Percentiles rank a stretch among this genome's conserved stretches.
Evolutionary conservation across 2,113 vertebrate species (phyloP).

Genomic region (Lasiurus cinereus): DNA sequence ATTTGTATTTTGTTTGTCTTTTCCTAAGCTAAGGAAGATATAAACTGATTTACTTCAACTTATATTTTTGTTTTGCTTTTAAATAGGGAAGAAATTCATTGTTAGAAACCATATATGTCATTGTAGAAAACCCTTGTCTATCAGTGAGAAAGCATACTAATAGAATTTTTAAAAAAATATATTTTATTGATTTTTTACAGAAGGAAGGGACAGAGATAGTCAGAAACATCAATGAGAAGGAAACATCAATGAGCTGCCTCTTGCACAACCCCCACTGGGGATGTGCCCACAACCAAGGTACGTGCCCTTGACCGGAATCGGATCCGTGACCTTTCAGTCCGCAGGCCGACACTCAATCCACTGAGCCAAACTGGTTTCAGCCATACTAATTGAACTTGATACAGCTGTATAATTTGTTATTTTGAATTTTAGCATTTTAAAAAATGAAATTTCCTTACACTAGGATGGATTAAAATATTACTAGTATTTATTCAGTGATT

Average conservation of each 20-base stretch:
- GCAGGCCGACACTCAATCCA: too few relatives aligned
- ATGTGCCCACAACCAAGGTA: too few relatives aligned
- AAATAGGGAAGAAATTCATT: not conserved
- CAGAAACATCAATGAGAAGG: too few relatives aligned
- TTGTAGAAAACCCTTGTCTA: not conserved
- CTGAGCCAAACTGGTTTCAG: too few relatives aligned
- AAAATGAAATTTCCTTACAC: not conserved
- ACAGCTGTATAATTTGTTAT: not conserved
- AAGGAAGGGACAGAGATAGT: too few relatives aligned
- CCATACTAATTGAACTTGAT: too few relatives aligned
- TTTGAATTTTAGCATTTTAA: not conserved
- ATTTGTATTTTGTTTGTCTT: not conserved
- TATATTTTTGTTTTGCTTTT: not conserved
- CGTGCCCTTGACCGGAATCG: too few relatives aligned
- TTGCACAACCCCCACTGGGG: too few relatives aligned
- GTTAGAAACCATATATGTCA: not conserved
- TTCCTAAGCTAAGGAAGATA: not conserved
- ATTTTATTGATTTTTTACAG: too few relatives aligned
- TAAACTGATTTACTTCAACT: not conserved
- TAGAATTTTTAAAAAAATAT: not conserved
- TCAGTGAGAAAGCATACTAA: not conserved
- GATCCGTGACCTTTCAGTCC: too few relatives aligned
- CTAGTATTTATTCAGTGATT: not conserved
- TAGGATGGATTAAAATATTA: not conserved
- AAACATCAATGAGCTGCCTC: too few relatives aligned